Conservation (phyloP, 2,797 vertebrate species). For the Eulemur coronatus region DNA sequence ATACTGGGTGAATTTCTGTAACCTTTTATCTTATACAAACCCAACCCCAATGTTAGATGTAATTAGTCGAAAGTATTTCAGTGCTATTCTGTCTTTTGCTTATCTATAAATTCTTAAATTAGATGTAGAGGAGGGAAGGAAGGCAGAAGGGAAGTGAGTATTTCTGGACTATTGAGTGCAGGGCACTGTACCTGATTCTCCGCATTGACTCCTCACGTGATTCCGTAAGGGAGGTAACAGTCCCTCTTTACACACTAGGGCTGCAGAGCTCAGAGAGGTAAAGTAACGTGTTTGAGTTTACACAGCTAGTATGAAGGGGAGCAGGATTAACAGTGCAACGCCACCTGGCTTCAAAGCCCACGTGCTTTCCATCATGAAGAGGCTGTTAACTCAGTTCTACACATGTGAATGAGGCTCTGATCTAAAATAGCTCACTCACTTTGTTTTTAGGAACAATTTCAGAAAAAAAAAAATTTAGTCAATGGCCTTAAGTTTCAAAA, state of each 20-base stretch:
- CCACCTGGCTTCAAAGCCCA: not conserved
- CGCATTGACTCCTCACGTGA: not conserved
- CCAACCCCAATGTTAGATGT: not conserved
- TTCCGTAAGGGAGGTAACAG: not conserved
- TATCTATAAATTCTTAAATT: not conserved
- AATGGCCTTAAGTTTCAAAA: not conserved
- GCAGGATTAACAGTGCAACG: not conserved
- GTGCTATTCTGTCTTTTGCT: conserved; percentile 11
- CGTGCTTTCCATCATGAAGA: not conserved
- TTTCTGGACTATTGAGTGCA: no score
- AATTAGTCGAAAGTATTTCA: conserved; percentile 5
- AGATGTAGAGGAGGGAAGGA: not conserved
- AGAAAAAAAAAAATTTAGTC: not conserved
- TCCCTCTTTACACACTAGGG: not conserved
- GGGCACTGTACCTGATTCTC: not conserved
- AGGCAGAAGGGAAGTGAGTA: not conserved
- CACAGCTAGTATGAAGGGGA: not conserved
- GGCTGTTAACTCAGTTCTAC: not conserved
- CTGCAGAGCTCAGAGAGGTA: not conserved
- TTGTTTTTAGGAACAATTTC: conserved; percentile 19
- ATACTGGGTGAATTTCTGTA: not conserved
- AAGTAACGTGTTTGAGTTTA: not conserved
- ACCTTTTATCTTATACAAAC: not conserved
- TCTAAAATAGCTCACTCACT: conserved; percentile 6
- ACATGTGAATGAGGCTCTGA: not conserved